A percentile compares a stretch with the other conserved stretches of the same genome.
These are phyloP conservation scores for Percopsis omiscomaycus DNA, from an alignment of 2,797 vertebrate genomes.

Conservation along the genomic window DNA sequence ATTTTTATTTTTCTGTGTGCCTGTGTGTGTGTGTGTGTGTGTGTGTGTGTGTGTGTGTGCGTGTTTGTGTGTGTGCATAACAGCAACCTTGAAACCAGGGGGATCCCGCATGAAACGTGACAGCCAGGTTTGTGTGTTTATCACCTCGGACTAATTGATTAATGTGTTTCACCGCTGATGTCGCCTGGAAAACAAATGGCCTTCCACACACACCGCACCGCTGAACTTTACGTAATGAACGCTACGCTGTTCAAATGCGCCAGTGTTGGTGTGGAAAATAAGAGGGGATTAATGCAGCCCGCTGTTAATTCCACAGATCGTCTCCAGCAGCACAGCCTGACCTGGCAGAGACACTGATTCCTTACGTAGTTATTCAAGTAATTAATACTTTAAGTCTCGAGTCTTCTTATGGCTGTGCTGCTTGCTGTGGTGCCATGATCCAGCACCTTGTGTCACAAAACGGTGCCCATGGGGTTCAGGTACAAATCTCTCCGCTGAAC, in stretches of 20 bases:
- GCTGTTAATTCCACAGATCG: slow-evolving; percentile 68
- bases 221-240: slow-evolving; percentile 75
- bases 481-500: slow-evolving; percentile 61
- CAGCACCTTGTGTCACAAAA: slow-evolving; percentile 62
- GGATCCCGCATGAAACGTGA: slow-evolving; percentile 65
- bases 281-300: slow-evolving; percentile 71
- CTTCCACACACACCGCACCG: slow-evolving; percentile 33
- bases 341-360: slow-evolving; percentile 64
- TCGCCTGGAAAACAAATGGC: slow-evolving; percentile 71
- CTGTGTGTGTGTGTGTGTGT: not conserved
- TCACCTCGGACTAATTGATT: slow-evolving; percentile 75
- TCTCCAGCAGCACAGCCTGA: slow-evolving; percentile 67
- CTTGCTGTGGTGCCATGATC: slow-evolving; percentile 53
- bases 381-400: slow-evolving; percentile 75
- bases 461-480: slow-evolving; percentile 59
- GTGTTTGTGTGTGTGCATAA: slow-evolving; percentile 46
- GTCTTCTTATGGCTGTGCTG: slow-evolving; percentile 64
- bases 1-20: no score
- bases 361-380: slow-evolving; percentile 68
- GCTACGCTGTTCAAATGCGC: slow-evolving; percentile 66
- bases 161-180: slow-evolving; percentile 71
- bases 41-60: not conserved
- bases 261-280: slow-evolving; percentile 74
- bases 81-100: slow-evolving; percentile 66
- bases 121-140: slow-evolving; percentile 62